phyloP scores from a whole-genome alignment of 2,888 invertebrate species.

The Thera obeliscata region DNA sequence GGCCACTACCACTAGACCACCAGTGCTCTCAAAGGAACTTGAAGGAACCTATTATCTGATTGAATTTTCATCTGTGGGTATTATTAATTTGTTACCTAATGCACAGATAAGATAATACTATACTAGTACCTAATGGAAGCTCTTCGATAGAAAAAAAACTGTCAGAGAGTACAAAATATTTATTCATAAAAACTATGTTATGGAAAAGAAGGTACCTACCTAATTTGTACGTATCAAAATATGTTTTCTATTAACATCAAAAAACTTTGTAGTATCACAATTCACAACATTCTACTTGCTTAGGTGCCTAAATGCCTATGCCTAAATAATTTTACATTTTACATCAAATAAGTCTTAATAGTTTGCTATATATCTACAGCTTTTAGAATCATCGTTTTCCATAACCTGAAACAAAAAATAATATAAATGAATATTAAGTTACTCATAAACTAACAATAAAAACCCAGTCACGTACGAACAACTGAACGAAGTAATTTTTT shows the following conservation, averaged over 20 bases:
- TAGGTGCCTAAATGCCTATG: conserved; percentile 8
- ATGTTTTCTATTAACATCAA: conserved; percentile 20
- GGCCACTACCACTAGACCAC: too few relatives aligned
- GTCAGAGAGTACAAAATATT: background rate
- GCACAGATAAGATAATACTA: too few relatives aligned
- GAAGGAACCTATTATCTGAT: too few relatives aligned
- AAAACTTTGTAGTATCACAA: conserved; percentile 39
- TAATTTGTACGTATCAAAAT: conserved; percentile 15
- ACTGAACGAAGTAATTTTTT: conserved; percentile 4
- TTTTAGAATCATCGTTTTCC: conserved; percentile 57
- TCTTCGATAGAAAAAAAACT: background rate
- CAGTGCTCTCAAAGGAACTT: too few relatives aligned
- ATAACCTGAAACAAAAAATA: conserved; percentile 65
- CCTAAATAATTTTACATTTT: conserved; percentile 41
- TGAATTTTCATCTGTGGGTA: too few relatives aligned
- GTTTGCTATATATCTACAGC: conserved; percentile 39
- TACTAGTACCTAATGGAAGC: too few relatives aligned
- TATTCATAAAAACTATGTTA: background rate
- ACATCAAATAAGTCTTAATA: conserved; percentile 54
- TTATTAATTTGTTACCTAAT: too few relatives aligned
- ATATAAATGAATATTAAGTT: too few relatives aligned
- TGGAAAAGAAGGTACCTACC: background rate
- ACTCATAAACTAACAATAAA: background rate
- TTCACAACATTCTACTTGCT: conserved; percentile 8
- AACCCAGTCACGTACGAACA: conserved; percentile 6